Evolutionary conservation across 2,113 vertebrate species (phyloP).

Genomic region (Dissostichus mawsoni): DNA sequence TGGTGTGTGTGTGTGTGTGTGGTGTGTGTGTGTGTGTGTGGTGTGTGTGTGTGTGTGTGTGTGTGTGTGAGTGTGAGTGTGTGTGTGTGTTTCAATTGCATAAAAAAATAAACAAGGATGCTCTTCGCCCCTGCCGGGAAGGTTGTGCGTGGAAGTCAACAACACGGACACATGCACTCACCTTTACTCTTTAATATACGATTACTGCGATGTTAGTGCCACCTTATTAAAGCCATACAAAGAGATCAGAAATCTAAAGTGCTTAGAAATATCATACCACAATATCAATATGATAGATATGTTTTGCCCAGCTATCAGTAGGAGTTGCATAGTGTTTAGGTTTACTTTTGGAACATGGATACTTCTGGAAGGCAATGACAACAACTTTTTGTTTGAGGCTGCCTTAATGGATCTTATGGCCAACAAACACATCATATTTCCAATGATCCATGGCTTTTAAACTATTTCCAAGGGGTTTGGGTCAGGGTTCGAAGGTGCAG

Average conservation of each 20-base stretch:
- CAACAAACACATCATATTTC: background rate
- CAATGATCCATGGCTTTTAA: background rate
- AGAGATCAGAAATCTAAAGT: too few relatives aligned
- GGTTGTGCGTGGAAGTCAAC: conserved; percentile 6
- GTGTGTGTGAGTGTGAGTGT: conserved; percentile 3
- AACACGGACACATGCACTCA: conserved; percentile 1
- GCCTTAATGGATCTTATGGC: background rate
- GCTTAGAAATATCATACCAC: too few relatives aligned
- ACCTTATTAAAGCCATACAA: conserved; percentile 32
- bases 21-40: background rate
- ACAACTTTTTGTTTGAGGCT: background rate
- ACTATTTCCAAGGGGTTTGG: too few relatives aligned
- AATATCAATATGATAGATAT: too few relatives aligned
- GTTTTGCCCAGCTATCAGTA: too few relatives aligned
- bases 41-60: conserved; percentile 20
- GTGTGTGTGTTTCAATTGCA: background rate
- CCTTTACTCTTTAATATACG: conserved; percentile 41
- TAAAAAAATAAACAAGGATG: conserved; percentile 13
- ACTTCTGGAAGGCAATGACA: background rate
- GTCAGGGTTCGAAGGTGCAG: too few relatives aligned
- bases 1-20: background rate
- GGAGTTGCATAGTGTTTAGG: too few relatives aligned
- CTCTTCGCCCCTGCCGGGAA: conserved; percentile 19
- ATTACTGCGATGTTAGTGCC: conserved; percentile 29
- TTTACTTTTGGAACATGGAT: background rate